Evolutionary conservation across 2,113 vertebrate species (phyloP).

Genomic region (Accipiter virgatus): DNA sequence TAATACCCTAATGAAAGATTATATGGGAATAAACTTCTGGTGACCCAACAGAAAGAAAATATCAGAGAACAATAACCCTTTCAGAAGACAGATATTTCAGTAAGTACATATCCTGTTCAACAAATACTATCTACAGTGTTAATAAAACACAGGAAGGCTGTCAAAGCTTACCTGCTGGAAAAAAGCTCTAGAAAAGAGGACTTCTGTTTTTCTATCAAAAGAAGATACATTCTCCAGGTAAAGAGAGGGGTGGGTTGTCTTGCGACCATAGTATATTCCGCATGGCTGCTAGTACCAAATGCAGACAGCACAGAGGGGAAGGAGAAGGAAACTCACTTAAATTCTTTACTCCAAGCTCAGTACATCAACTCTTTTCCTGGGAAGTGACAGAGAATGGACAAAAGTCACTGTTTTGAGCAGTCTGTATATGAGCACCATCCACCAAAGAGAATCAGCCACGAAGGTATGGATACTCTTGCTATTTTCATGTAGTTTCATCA

Average conservation of each 20-base stretch:
- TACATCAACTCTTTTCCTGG: not conserved
- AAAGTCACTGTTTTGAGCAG: not conserved
- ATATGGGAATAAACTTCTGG: conserved; percentile 1
- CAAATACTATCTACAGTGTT: not conserved
- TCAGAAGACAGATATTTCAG: conserved; percentile 35
- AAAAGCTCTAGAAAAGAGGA: not conserved
- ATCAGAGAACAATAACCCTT: conserved; percentile 51
- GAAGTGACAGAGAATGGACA: not conserved
- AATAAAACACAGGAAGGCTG: conserved; percentile 31
- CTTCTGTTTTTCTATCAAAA: not conserved
- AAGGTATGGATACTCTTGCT: not conserved
- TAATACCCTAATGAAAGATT: not conserved
- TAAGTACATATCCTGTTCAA: conserved; percentile 28
- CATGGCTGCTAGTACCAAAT: not conserved
- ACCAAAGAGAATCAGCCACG: not conserved
- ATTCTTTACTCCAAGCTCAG: not conserved
- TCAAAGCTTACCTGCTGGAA: not conserved
- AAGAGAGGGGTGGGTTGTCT: not conserved
- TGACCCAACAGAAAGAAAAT: conserved; percentile 41
- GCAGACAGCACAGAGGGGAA: not conserved
- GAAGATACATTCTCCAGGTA: not conserved
- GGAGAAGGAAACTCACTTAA: not conserved
- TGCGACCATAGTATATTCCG: not conserved
- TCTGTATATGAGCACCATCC: not conserved
- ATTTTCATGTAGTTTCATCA: not conserved